Base-by-base conservation (phyloP, 1,140 invertebrate species). In the Rhagoletis pomonella region DNA sequence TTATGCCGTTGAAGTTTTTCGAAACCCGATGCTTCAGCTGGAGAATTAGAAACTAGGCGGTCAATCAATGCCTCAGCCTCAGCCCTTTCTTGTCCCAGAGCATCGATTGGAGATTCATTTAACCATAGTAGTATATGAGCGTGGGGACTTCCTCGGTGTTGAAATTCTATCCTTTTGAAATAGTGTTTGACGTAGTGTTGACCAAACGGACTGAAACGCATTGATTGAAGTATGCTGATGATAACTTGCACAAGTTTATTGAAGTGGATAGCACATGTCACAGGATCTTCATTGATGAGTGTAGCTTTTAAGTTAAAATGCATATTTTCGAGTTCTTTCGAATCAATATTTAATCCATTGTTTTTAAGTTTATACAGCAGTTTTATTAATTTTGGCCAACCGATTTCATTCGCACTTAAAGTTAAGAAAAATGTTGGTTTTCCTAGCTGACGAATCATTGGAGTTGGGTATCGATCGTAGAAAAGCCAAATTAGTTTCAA, bases 231-330 rank as follows among this genome's bases (percentile, higher is more conserved):
- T 4, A 55, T 55, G 9, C 4, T 64, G 5, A 64, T 64, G 0
- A 64, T 17, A 4, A 64, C n/a, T 90, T 88, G 67, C 5, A 93
- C 89, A 65, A 90, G 89, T 89, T 92, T 93, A 87, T 93, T 91
- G 73, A 93, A 93, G 87, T 93, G 91, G 29, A 93, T 91, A 81
- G 90, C 91, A 88, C 93, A 94, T 7, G 92, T 94, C 47, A 94
- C 92, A 6, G 93, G 90, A 90, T 94, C 94, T 88, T 93, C 90
- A 89, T 93, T 93, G 0, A 94, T 86, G 44, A 94, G 87, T 77
- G 86, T 88, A 84, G 64, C 85, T 89, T 92, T 93, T 67, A 90
- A 73, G 6, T 90, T 87, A 88, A 77, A 91, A 77, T 77, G 9
- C 29, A 77, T 4, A 7, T 1, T 17, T 6, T 1, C 17, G 4